phyloP scores from a whole-genome alignment of 2,888 invertebrate genomes.

The Hesperia comma region DNA sequence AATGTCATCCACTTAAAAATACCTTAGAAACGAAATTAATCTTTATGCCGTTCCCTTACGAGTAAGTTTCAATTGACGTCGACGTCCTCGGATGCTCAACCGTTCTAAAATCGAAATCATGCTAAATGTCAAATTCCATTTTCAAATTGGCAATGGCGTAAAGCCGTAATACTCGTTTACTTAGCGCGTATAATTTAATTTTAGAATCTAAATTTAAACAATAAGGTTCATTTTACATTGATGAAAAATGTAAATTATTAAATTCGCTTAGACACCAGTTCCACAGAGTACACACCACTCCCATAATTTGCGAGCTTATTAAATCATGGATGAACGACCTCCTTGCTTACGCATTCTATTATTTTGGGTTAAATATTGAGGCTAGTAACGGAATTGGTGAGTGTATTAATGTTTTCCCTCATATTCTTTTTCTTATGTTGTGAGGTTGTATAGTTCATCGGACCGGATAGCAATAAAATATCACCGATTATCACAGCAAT shows the following conservation, averaged over 20 bases:
- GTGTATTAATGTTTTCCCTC: neutral
- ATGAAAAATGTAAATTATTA: constrained; percentile 37
- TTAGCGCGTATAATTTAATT: neutral
- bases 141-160: constrained; percentile 54
- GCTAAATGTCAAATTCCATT: constrained; percentile 61
- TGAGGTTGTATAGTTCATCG: neutral
- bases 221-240: constrained; percentile 15
- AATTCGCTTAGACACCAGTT: constrained; percentile 13
- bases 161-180: constrained; percentile 39
- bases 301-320: constrained; percentile 13
- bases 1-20: constrained; percentile 4
- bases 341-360: constrained; percentile 19
- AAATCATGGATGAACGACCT: constrained; percentile 29
- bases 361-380: constrained; percentile 28
- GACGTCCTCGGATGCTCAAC: constrained; percentile 2
- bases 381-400: constrained; percentile 13
- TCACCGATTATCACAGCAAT: neutral
- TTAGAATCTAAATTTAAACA: neutral
- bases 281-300: constrained; percentile 23
- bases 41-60: neutral
- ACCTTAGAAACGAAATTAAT: neutral
- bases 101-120: constrained; percentile 45
- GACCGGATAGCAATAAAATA: neutral
- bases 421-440: neutral
- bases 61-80: neutral